Conservation (phyloP, 2,797 vertebrate genomes). For the Mormyrops boulengeri region DNA sequence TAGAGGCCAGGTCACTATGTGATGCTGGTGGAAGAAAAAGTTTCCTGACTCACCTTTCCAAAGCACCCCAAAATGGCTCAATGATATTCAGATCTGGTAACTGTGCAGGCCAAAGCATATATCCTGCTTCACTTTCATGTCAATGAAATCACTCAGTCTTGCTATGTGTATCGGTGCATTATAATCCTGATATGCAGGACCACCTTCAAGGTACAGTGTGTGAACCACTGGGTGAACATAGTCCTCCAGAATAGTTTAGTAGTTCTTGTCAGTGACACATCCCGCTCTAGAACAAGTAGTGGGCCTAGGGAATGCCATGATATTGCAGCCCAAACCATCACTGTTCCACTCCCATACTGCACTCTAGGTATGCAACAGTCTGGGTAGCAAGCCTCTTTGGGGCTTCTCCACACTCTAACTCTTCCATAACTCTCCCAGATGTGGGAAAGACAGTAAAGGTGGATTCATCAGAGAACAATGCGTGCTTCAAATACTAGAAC, state of each 20-base stretch:
- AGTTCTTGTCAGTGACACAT: neutral
- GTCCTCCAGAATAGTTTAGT: neutral
- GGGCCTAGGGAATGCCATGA: neutral
- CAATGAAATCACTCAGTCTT: neutral
- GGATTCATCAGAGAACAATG: neutral
- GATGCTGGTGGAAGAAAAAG: too few relatives aligned
- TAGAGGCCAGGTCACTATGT: too few relatives aligned
- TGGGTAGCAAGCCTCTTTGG: neutral
- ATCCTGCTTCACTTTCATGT: neutral
- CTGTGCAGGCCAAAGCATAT: neutral
- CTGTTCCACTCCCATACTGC: neutral
- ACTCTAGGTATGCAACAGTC: neutral
- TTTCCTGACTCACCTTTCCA: too few relatives aligned
- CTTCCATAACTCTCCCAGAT: neutral
- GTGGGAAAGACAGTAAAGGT: neutral
- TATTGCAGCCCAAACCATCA: neutral
- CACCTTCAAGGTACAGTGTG: neutral
- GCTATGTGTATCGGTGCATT: neutral
- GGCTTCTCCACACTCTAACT: neutral
- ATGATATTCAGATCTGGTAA: too few relatives aligned
- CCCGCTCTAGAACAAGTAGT: neutral
- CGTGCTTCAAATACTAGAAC: neutral
- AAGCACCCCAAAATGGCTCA: too few relatives aligned
- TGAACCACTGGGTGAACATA: neutral
- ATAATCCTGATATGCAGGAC: neutral